These are phyloP conservation scores for Allochrocebus solatus DNA, from an alignment of 2,797 vertebrate species.

Conservation along the genomic window DNA sequence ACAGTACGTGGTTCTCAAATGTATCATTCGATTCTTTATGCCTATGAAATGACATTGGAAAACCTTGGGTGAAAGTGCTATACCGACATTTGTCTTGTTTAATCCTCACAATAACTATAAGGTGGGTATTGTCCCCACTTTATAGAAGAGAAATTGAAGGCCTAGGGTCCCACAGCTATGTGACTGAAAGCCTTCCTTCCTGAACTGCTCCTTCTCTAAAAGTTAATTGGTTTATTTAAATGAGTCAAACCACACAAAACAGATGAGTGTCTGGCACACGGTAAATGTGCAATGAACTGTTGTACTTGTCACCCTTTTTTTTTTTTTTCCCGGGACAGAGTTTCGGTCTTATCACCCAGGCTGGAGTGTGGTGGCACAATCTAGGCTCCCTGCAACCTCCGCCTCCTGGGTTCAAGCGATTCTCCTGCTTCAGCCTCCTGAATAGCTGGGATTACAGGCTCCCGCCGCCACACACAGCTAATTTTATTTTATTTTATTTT, in stretches of 20 bases:
- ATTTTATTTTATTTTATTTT: no score
- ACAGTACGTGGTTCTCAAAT: not conserved
- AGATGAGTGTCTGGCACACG: not conserved
- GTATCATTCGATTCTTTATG: not conserved
- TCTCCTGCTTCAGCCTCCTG: no score
- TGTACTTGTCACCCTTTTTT: not conserved
- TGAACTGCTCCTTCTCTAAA: not conserved
- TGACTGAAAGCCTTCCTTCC: not conserved
- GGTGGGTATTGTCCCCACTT: not conserved
- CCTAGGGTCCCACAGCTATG: not conserved
- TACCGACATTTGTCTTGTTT: not conserved
- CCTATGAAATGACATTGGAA: not conserved
- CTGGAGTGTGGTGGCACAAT: no score
- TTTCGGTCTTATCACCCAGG: no score
- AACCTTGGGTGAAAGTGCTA: not conserved
- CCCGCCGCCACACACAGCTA: no score
- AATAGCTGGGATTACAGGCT: no score
- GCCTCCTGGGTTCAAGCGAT: no score
- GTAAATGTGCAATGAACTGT: no score
- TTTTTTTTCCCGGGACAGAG: no score
- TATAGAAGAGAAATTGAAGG: not conserved
- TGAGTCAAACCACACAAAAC: not conserved
- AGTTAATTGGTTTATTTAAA: not conserved
- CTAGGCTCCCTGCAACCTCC: no score
- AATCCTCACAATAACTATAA: not conserved